These are phyloP conservation scores for Sander vitreus DNA, from an alignment of 2,113 vertebrate genomes.

Conservation along the genomic window DNA sequence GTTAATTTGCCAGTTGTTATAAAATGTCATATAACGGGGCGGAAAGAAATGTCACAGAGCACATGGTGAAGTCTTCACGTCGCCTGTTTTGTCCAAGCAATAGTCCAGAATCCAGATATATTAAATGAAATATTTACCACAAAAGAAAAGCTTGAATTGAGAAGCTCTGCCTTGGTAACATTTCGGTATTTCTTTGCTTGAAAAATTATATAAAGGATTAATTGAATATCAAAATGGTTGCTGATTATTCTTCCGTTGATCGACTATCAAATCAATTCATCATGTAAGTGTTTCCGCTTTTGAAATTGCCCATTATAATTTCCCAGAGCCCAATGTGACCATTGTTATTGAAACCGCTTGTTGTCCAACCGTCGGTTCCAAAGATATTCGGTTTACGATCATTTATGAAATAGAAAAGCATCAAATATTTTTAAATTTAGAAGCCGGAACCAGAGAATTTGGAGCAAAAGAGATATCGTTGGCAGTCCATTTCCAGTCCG, in stretches of 20 bases:
- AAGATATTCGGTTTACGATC: not conserved
- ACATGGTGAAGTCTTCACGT: not conserved
- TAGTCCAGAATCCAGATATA: not conserved
- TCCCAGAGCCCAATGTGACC: not conserved
- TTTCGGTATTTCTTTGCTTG: not conserved
- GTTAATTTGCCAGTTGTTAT: not conserved
- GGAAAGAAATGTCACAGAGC: not conserved
- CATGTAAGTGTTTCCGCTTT: not conserved
- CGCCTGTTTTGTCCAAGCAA: not conserved
- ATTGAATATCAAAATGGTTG: not conserved
- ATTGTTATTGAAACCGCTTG: not conserved
- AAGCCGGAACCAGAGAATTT: not conserved
- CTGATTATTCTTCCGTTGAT: not conserved
- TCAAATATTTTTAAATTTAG: not conserved
- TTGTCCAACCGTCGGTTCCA: not conserved
- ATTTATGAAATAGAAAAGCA: not conserved
- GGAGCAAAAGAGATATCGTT: not conserved
- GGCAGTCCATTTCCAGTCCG: fast-evolving
- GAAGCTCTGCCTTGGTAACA: no score
- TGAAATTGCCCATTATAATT: not conserved
- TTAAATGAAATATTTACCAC: no score
- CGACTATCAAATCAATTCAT: not conserved
- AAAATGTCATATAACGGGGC: not conserved
- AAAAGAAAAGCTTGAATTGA: not conserved
- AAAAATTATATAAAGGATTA: not conserved